A percentile compares a stretch with the other conserved stretches of the same genome.
Evolutionary conservation across 2,888 invertebrate genomes (phyloP).

Genomic region (Eremobia ochroleuca): DNA sequence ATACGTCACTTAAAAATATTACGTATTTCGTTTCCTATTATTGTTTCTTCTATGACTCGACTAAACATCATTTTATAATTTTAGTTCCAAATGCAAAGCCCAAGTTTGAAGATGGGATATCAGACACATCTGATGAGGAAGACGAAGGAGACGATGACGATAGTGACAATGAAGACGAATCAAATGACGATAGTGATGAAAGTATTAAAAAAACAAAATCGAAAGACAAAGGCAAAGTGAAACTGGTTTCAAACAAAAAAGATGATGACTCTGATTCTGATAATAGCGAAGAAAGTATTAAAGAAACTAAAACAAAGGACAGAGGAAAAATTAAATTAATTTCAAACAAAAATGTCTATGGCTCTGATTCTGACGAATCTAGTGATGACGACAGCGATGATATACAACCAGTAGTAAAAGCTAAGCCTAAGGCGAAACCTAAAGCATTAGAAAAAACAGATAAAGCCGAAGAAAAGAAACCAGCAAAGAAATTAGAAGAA

Average conservation of each 20-base stretch:
- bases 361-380: slow-evolving; percentile 54
- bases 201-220: slow-evolving; percentile 23
- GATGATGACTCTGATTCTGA: slow-evolving; percentile 36
- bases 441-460: slow-evolving; percentile 24
- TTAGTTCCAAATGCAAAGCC: slow-evolving; percentile 85
- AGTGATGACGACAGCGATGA: slow-evolving; percentile 42
- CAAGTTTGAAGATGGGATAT: slow-evolving; percentile 84
- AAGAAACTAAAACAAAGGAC: slow-evolving; percentile 39
- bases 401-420: slow-evolving; percentile 22
- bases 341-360: slow-evolving; percentile 50
- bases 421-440: slow-evolving; percentile 34
- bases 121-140: slow-evolving; percentile 82
- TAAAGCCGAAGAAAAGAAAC: slow-evolving; percentile 29
- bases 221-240: slow-evolving; percentile 33
- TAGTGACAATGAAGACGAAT: slow-evolving; percentile 49
- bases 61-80: slow-evolving; percentile 44
- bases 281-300: slow-evolving; percentile 23
- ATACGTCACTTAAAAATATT: not conserved
- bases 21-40: not conserved
- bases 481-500: slow-evolving; percentile 11
- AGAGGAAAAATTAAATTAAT: slow-evolving; percentile 44
- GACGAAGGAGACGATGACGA: slow-evolving; percentile 74
- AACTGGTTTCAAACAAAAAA: slow-evolving; percentile 46
- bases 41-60: not conserved
- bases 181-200: slow-evolving; percentile 38